Evolutionary conservation across 2,888 invertebrate genomes (phyloP).

Genomic region (Perizoma flavofasciatum): DNA sequence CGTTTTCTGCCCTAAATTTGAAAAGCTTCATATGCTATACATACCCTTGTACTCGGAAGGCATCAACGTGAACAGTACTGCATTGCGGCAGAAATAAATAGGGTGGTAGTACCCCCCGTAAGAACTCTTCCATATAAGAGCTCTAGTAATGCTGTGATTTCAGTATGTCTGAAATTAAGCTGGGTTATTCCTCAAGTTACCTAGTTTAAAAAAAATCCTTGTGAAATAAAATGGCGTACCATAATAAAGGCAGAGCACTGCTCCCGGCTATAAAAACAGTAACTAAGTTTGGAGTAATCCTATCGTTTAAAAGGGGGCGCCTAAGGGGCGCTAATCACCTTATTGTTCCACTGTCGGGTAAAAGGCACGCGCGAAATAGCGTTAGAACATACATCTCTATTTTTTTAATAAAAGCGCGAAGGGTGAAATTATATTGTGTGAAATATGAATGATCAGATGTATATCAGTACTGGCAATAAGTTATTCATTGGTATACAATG

Average conservation of each 20-base stretch:
- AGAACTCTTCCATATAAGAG: too few species aligned
- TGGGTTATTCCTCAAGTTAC: too few species aligned
- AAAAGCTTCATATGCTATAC: too few species aligned
- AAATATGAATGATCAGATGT: conserved; percentile 29
- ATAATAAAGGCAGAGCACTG: conserved; percentile 46
- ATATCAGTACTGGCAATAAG: conserved; percentile 12
- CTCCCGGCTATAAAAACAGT: conserved; percentile 57
- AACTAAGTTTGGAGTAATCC: conserved; percentile 60
- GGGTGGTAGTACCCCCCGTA: too few species aligned
- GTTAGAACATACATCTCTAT: conserved; percentile 19
- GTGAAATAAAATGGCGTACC: conserved; percentile 39
- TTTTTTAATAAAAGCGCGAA: conserved; percentile 26
- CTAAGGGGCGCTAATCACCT: conserved; percentile 65
- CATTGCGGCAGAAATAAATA: too few species aligned
- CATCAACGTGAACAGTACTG: too few species aligned
- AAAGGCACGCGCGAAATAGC: conserved; percentile 50
- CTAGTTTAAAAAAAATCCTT: neutral
- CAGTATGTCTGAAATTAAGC: too few species aligned
- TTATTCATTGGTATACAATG: conserved; percentile 28
- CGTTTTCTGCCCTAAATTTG: too few species aligned
- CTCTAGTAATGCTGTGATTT: too few species aligned
- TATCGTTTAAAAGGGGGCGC: conserved; percentile 56
- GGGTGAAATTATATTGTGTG: conserved; percentile 28
- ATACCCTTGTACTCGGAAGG: too few species aligned
- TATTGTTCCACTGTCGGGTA: conserved; percentile 56